Conservation (phyloP, 2,797 vertebrate species). For the Buphagus erythrorhynchus region DNA sequence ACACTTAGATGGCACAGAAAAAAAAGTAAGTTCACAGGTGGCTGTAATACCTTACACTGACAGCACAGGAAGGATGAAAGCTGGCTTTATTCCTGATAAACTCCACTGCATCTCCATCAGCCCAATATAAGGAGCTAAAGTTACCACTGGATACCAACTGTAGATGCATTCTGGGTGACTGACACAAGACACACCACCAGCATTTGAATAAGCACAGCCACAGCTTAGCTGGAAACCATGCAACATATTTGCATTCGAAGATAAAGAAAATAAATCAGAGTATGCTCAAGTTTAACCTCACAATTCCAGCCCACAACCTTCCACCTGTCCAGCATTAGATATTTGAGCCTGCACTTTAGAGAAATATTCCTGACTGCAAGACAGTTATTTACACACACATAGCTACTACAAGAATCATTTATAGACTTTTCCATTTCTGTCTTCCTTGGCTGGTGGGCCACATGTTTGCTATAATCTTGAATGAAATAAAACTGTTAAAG, state of each 20-base stretch:
- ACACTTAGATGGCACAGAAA: neutral
- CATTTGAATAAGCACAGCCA: neutral
- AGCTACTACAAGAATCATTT: neutral
- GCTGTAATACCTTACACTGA: neutral
- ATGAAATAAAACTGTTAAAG: neutral
- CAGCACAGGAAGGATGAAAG: neutral
- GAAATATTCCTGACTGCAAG: neutral
- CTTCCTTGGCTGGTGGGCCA: neutral
- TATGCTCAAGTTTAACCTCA: neutral
- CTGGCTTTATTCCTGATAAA: neutral
- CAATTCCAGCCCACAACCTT: neutral
- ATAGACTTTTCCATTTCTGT: neutral
- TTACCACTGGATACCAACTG: neutral
- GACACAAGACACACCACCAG: neutral
- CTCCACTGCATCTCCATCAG: neutral
- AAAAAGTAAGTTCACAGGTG: neutral
- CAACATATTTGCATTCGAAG: neutral
- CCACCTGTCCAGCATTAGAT: neutral
- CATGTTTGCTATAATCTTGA: neutral
- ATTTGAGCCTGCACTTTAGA: neutral
- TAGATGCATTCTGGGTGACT: neutral
- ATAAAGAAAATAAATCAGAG: neutral
- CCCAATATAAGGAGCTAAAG: neutral
- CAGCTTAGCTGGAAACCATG: neutral
- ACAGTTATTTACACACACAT: neutral